Evolutionary conservation across 2,888 invertebrate species (phyloP).

Genomic region (Cerastis rubricosa): DNA sequence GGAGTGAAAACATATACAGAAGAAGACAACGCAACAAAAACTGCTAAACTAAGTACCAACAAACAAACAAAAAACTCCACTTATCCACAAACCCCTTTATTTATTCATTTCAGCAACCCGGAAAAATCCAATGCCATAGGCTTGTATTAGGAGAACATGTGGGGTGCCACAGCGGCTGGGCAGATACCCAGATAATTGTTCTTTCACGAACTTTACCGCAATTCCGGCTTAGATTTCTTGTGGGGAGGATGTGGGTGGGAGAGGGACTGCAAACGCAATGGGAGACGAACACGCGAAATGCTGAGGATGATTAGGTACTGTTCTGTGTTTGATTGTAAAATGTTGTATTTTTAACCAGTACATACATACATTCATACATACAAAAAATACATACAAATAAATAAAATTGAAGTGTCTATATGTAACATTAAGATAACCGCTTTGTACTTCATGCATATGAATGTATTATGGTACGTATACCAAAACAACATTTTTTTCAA

Average conservation of each 20-base stretch:
- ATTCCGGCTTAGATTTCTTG: constrained; percentile 56
- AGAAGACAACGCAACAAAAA: neutral
- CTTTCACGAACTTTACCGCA: constrained; percentile 54
- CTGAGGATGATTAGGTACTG: constrained; percentile 2
- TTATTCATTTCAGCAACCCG: constrained; percentile 20
- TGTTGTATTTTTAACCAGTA: neutral
- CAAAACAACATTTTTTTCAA: no score
- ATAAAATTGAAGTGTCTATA: no score
- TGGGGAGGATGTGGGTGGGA: constrained; percentile 23
- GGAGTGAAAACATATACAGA: neutral
- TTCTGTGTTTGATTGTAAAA: neutral
- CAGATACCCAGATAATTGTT: constrained; percentile 57
- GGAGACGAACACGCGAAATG: constrained; percentile 22
- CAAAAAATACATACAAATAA: no score
- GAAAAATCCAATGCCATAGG: constrained; percentile 42
- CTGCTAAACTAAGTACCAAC: neutral
- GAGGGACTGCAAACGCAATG: constrained; percentile 33
- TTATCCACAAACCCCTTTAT: constrained; percentile 21
- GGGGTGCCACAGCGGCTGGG: constrained; percentile 36
- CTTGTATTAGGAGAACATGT: constrained; percentile 40
- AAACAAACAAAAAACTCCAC: neutral
- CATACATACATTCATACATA: no score
- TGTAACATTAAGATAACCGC: no score
- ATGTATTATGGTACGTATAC: no score
- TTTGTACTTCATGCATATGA: no score